Base-by-base conservation (phyloP, 92 coral and sea anemone species). In the Parazoanthus atlanticus region DNA sequence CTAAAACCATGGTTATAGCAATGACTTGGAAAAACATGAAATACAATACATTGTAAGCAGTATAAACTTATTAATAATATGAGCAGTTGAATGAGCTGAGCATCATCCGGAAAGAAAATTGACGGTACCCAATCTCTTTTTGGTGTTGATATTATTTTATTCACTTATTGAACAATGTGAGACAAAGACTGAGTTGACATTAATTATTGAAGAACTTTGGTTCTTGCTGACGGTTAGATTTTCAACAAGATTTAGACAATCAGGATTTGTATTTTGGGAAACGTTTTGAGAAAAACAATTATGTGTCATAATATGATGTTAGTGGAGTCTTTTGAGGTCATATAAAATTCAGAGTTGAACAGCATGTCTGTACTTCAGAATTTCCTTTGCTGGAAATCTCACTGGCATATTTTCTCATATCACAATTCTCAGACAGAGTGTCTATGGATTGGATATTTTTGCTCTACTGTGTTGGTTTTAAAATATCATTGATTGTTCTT, bases 121-220 rank as follows among this genome's bases (percentile, higher is more conserved):
- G 83, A 47, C 31, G 41, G 47, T 79, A 52, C 28, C 69, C 69
- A 19, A 25, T 61, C 69, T 52, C 58, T 52, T 61, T 25, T n/a
- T 23, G n/a, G 52, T 75, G 16, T 36, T 75, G 79, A 36, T 75
- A 10, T 52, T 52, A 13, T 52, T 61, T 61, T 61, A 61, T 61
- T 61, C 69, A 25, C 40, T 84, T 84, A 84, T 21, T 40, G 52
- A 67, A 74, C 79, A 82, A 69, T 71, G n/a, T 70, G 41, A 84
- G 78, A 84, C 87, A 84, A 84, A 84, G 87, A 71, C 87, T 47
- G 46, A 46, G 16, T 67, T 38, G 64, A 11, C 33, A 84, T 84
- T 84, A 84, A 84, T 70, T 70, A 84, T 84, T 84, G 58, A 84
- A 46, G 8, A 43, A 43, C n/a, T 71, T 71, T 41, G 11, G 84